Evolutionary conservation across 1,140 invertebrate genomes (phyloP), one percentile per base, ranked within the genome.

Genomic region (Drosophila triauraria): DNA sequence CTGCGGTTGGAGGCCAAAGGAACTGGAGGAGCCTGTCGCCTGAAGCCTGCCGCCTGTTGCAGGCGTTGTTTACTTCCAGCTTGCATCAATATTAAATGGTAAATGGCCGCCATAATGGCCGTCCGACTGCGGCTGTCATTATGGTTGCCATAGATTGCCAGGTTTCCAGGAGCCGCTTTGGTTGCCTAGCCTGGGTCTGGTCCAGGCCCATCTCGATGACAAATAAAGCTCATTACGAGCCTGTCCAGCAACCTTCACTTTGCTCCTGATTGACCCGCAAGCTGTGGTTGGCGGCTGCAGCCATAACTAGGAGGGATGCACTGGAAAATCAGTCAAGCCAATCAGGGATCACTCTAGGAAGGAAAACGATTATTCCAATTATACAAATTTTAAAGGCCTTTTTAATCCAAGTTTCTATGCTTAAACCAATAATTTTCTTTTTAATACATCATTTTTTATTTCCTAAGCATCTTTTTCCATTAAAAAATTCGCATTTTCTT

Each of bases 51-150:
- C 46, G 75, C 76, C 67, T 78, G 75, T 53, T 69, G 75, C 43
- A 70, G 63, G 61, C 72, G 51, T 62, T 17, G 44, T 53, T 59
- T 69, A 23, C 75, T 71, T 38, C 23, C 47, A 61, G 62, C 71
- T 59, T 75, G 68, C 77, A 75, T 70, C 71, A 75, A 80, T 80
- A 80, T 80, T 80, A 68, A 80, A 80, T 60, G 59, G 71, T 70
- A 76, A 81, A 81, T 75, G 79, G 38, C 44, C 51, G 64, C n/a
- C 74, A 65, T 75, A 74, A 71, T 76, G 78, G 79, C 38, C 53
- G 57, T 62, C 61, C 46, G 27, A 57, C 64, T 78, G 57, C 58
- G 61, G 64, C 59, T 78, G 75, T 71, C 80, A 77, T 63, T 70
- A 74, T 47, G 59, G 78, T 38, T 46, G 42, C 38, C 20, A 12